Conservation (phyloP, 2,797 vertebrate species). For the Ataeniobius toweri region DNA sequence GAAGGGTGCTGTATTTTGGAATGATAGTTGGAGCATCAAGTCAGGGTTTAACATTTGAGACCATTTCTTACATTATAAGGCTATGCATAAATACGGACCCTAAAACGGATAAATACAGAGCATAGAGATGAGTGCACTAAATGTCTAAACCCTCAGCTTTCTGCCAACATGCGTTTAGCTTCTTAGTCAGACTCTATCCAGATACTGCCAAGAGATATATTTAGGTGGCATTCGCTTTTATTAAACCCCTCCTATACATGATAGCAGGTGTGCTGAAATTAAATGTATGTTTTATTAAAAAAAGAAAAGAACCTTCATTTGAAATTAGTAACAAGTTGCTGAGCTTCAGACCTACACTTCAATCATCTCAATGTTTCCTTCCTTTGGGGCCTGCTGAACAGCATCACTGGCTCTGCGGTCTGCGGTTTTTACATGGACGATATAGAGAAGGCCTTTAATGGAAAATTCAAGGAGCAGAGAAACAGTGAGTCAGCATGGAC, state of each 20-base stretch:
- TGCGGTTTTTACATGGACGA: conserved; percentile 97
- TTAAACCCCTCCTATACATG: too few relatives aligned
- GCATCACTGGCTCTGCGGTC: conserved; percentile 94
- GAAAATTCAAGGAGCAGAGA: conserved; percentile 92
- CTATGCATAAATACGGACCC: background rate
- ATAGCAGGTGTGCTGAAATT: background rate
- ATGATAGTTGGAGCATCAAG: background rate
- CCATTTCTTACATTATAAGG: background rate
- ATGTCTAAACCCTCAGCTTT: background rate
- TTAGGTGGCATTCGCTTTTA: background rate
- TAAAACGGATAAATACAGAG: too few relatives aligned
- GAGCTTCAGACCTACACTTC: background rate
- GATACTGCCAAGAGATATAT: background rate
- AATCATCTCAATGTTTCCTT: background rate
- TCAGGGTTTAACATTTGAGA: background rate
- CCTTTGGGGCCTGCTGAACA: conserved; percentile 49
- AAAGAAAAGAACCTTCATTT: background rate
- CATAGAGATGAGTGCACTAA: background rate
- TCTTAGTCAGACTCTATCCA: background rate
- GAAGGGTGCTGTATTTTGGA: background rate
- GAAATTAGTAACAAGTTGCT: background rate
- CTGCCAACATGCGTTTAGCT: background rate
- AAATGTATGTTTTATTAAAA: background rate
- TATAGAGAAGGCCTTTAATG: conserved; percentile 87
- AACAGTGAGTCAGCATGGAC: conserved; percentile 88